Percentiles rank a stretch among this genome's conserved stretches.
Evolutionary conservation across 2,113 vertebrate species (phyloP).

Genomic region (Herpetotheres cachinnans): DNA sequence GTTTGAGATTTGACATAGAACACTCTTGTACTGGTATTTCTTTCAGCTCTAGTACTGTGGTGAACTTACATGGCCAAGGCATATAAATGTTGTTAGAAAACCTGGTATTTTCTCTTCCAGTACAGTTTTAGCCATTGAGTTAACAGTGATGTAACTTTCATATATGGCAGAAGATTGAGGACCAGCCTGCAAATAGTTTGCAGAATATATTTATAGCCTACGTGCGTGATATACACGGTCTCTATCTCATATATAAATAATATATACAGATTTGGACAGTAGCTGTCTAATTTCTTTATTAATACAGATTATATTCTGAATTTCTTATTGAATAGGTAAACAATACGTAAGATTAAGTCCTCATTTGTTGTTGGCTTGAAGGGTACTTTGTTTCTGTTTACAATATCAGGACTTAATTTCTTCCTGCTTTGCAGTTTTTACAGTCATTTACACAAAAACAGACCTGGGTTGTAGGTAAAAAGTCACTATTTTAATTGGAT

Average conservation of each 20-base stretch:
- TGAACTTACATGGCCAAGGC: background rate
- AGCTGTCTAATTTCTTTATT: background rate
- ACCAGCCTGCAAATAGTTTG: background rate
- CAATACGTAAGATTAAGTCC: background rate
- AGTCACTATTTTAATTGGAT: background rate
- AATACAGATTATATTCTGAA: background rate
- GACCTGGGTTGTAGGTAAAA: background rate
- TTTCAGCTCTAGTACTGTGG: background rate
- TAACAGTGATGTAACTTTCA: background rate
- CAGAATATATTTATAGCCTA: background rate
- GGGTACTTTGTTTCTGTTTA: background rate
- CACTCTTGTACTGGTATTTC: background rate
- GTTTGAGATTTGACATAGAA: slow-evolving; percentile 1
- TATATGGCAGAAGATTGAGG: background rate
- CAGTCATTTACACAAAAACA: background rate
- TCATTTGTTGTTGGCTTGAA: background rate
- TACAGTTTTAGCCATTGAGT: background rate
- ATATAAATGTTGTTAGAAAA: background rate
- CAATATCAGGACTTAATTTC: background rate
- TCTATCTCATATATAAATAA: background rate
- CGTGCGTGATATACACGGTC: background rate
- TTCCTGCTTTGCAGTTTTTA: background rate
- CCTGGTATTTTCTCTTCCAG: background rate
- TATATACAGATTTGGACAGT: background rate
- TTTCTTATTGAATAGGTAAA: background rate